Evolutionary conservation across 2,888 invertebrate species (phyloP), one percentile per base, ranked within the genome.

Genomic region (Orchesellides sinensis): DNA sequence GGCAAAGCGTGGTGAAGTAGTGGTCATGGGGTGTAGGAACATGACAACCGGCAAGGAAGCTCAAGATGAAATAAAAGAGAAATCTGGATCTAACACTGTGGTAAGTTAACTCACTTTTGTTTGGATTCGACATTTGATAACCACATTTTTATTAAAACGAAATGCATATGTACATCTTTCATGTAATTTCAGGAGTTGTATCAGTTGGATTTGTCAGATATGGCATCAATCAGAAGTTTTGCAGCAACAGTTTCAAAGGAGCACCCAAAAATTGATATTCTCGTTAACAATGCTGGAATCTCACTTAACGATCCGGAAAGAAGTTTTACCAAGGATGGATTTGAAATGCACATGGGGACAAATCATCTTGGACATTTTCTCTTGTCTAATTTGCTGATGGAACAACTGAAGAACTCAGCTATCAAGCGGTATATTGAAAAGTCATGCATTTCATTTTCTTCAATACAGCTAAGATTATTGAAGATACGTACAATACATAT

Each of bases 311-410:
- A 61, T 12, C n/a, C 74, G 1, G 73, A 78, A 45, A 23, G 70
- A 4, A 89, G 90, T 69, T 92, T 92, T 87, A 95, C 95, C 0
- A 91, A 92, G 88, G 94, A 96, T 89, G 94, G 94, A 0, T 94
- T 94, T 89, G 96, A 96, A 90, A 92, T 95, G 84, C 95, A 96
- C 89, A 93, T 96, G 87, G 96, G 95, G 14, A 93, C 95, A 0
- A 96, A 96, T 89, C 94, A 96, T 89, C 91, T 96, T 84, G 96
- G 96, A 0, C 97, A 96, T 89, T 97, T 96, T 89, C 92, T 95
- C 70, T 91, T 98, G 17, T 96, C 96, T 1, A 93, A 94, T 88
- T 90, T 96, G 77, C 91, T 97, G 14, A 88, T 95, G 75, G 93
- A 95, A 68, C 91, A 92, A 40, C 89, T 96, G 83, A 93, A 93